Percentiles rank a stretch among this genome's conserved stretches.
These are phyloP conservation scores for Sarcophaga caerulescens DNA, from an alignment of 2,888 invertebrate genomes.

Conservation along the genomic window DNA sequence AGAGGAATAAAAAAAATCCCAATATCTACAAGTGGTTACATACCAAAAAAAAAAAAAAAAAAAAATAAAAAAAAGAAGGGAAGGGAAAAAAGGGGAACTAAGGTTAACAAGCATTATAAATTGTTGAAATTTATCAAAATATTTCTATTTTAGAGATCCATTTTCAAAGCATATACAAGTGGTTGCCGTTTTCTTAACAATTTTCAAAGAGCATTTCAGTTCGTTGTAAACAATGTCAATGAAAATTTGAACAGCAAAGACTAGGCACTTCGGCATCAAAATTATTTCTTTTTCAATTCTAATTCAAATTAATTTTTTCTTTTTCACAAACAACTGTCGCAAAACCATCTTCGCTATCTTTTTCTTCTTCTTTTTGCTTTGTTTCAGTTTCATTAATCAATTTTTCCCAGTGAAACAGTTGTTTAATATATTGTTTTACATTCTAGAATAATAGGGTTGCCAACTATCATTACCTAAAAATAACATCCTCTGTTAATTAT, in stretches of 20 bases:
- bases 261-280: neutral
- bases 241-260: neutral
- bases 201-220: conserved; percentile 1
- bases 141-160: neutral
- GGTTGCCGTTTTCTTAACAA: conserved; percentile 22
- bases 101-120: conserved; percentile 63
- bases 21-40: neutral
- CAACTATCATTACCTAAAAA: no score
- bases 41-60: neutral
- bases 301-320: no score
- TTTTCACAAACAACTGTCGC: no score
- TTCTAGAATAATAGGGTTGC: no score
- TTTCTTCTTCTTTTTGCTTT: no score
- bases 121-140: conserved; percentile 60
- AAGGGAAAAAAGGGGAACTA: conserved; percentile 36
- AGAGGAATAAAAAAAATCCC: no score
- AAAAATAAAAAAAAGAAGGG: neutral
- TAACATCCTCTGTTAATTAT: no score
- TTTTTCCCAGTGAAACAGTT: no score
- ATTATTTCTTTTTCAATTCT: no score
- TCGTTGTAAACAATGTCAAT: neutral
- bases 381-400: no score
- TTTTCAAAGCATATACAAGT: conserved; percentile 32
- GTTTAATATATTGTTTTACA: no score
- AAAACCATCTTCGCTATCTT: no score